Evolutionary conservation across 1,140 invertebrate genomes (phyloP).

Genomic region (Plodia interpunctella): DNA sequence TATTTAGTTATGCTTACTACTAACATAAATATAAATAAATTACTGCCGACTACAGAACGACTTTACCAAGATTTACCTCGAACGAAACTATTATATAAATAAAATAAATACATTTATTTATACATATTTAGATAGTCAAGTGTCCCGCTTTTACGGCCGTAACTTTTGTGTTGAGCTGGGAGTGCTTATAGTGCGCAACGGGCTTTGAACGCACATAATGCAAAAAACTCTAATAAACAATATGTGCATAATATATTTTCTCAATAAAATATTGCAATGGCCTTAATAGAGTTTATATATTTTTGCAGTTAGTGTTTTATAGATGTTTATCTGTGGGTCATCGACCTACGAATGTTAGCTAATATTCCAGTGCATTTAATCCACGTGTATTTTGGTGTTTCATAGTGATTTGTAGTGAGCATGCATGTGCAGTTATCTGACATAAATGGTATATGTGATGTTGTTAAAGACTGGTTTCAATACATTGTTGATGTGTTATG

Average conservation of each 20-base stretch:
- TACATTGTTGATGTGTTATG: too few relatives aligned
- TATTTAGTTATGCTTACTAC: too few relatives aligned
- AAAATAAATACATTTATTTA: too few relatives aligned
- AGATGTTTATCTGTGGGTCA: not conserved
- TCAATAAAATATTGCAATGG: slow-evolving; percentile 2
- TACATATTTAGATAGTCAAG: too few relatives aligned
- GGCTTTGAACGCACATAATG: too few relatives aligned
- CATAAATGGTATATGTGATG: not conserved
- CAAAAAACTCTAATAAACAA: not conserved
- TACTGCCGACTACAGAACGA: too few relatives aligned
- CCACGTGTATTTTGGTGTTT: not conserved
- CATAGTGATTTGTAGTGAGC: not conserved
- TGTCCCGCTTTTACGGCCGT: too few relatives aligned
- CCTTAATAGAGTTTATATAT: slow-evolving; percentile 1
- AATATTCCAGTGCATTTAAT: not conserved
- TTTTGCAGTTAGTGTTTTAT: not conserved
- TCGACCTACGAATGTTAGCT: not conserved
- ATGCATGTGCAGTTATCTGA: not conserved
- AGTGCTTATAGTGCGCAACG: too few relatives aligned
- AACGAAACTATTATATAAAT: too few relatives aligned
- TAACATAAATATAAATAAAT: too few relatives aligned
- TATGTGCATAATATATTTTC: not conserved
- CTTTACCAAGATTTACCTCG: too few relatives aligned
- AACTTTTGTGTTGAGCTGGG: too few relatives aligned
- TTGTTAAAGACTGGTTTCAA: not conserved